Conservation (phyloP, 2,797 vertebrate species). For the Prunella strophiata region DNA sequence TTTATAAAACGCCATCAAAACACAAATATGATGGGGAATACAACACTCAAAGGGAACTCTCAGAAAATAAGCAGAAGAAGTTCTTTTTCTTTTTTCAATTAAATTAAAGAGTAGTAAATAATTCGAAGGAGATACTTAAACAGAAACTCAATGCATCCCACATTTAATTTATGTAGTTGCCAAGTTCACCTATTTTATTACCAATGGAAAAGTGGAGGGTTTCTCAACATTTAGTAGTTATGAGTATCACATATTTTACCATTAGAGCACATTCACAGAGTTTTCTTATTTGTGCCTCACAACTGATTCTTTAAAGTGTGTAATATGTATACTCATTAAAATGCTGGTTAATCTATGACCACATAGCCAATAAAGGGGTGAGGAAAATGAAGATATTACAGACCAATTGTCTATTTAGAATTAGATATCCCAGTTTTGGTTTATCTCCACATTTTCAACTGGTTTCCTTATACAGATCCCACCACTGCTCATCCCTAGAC, state of each 20-base stretch:
- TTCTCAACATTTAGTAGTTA: neutral
- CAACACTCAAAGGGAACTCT: neutral
- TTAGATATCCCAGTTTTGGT: neutral
- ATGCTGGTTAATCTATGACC: neutral
- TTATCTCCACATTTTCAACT: neutral
- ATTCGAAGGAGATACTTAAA: neutral
- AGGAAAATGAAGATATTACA: neutral
- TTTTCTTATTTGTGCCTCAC: neutral
- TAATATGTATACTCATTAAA: neutral
- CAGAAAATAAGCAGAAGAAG: neutral
- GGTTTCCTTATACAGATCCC: neutral
- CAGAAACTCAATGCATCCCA: neutral
- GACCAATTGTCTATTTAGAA: neutral
- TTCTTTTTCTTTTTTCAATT: neutral
- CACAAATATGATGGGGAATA: neutral
- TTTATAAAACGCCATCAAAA: neutral
- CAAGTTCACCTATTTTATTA: neutral
- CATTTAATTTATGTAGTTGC: neutral
- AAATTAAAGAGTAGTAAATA: neutral
- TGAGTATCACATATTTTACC: neutral
- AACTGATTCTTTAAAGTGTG: neutral
- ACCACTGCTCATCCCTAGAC: neutral
- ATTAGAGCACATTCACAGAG: neutral
- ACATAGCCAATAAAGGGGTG: neutral
- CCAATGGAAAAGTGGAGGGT: neutral